Conservation (phyloP, 2,888 invertebrate genomes). For the Clunio marinus region DNA sequence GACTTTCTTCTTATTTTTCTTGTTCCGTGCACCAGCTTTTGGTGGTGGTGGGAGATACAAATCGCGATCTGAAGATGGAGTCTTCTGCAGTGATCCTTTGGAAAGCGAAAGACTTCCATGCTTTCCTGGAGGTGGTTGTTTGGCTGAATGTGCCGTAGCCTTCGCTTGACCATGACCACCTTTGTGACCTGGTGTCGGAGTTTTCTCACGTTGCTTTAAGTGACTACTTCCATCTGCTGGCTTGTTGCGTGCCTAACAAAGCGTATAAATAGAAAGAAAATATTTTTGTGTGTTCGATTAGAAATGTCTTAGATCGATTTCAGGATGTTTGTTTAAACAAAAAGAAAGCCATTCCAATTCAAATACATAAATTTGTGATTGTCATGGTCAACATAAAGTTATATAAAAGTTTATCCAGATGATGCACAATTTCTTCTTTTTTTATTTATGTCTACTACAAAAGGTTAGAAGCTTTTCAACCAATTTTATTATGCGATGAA, state of each 20-base stretch:
- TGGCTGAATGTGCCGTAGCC: conserved; percentile 55
- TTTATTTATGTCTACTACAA: not conserved
- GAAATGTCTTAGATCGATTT: not conserved
- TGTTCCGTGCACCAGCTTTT: conserved; percentile 47
- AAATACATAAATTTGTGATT: not conserved
- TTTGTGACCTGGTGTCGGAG: conserved; percentile 56
- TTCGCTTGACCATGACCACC: conserved; percentile 57
- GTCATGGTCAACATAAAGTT: not conserved
- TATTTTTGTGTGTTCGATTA: not conserved
- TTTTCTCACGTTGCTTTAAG: conserved; percentile 58
- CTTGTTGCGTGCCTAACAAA: conserved; percentile 72
- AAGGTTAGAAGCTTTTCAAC: not conserved
- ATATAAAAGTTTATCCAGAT: not conserved
- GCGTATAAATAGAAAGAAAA: conserved; percentile 38
- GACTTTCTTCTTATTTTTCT: conserved; percentile 72
- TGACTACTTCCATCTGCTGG: conserved; percentile 73
- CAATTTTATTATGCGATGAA: not conserved
- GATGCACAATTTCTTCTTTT: not conserved
- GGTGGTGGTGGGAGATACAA: conserved; percentile 40
- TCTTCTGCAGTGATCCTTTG: conserved; percentile 25
- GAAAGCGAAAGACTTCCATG: conserved; percentile 44
- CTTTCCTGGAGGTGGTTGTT: conserved; percentile 60
- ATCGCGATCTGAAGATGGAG: conserved; percentile 25
- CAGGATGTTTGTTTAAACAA: not conserved
- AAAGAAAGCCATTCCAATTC: conserved; percentile 1